Conservation (phyloP, 2,888 invertebrate genomes). For the Brenthis ino region DNA sequence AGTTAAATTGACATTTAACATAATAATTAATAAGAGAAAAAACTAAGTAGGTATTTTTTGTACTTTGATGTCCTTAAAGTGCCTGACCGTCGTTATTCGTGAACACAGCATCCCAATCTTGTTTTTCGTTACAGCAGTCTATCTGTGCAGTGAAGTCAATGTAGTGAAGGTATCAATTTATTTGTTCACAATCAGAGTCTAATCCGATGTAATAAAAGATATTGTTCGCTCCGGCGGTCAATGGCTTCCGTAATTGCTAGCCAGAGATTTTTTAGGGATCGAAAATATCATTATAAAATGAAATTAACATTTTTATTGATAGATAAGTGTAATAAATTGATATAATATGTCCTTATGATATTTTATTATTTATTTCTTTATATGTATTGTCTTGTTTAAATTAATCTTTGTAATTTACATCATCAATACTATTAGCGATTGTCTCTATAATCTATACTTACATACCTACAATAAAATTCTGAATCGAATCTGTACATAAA, state of each 20-base stretch:
- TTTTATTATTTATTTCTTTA: no score
- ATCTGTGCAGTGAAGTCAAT: constrained; percentile 21
- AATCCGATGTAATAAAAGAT: constrained; percentile 46
- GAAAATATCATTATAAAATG: background rate
- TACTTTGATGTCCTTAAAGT: background rate
- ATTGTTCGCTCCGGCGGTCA: constrained; percentile 51
- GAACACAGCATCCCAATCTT: constrained; percentile 25
- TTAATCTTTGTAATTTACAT: no score
- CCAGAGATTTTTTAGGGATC: constrained; percentile 28
- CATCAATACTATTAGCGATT: no score
- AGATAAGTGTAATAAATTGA: constrained; percentile 4
- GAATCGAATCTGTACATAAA: no score
- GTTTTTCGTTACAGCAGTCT: constrained; percentile 21
- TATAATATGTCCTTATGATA: no score
- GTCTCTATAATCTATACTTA: no score
- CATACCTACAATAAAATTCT: no score
- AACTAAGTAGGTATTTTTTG: no score
- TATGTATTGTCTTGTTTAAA: no score
- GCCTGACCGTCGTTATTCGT: background rate
- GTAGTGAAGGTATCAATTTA: constrained; percentile 45
- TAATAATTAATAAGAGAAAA: no score
- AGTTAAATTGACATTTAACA: background rate
- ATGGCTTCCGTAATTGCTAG: constrained; percentile 55
- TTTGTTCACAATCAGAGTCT: constrained; percentile 48
- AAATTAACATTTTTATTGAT: constrained; percentile 18